phyloP scores from a whole-genome alignment of 1,140 invertebrate genomes.

The Panagrolaimus sp. region DNA sequence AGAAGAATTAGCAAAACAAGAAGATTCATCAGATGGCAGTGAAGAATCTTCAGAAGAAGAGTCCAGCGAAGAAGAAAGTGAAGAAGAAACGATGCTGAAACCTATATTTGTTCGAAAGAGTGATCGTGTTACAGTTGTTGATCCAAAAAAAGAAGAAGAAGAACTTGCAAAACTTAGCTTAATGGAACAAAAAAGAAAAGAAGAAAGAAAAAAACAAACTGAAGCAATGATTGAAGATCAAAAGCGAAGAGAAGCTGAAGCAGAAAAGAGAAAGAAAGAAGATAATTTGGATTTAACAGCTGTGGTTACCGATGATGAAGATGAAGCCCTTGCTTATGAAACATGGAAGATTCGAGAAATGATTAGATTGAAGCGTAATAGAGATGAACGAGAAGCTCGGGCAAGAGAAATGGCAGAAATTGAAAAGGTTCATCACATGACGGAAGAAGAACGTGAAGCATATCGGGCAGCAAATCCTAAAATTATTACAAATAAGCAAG shows the following conservation, averaged over 20 bases:
- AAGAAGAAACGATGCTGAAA: constrained; percentile 83
- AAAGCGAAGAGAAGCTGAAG: constrained; percentile 66
- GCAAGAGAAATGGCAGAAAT: constrained; percentile 79
- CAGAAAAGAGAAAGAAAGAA: constrained; percentile 63
- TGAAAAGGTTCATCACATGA: constrained; percentile 84
- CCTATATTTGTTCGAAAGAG: constrained; percentile 75
- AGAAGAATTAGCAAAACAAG: constrained; percentile 66
- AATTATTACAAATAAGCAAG: constrained; percentile 77
- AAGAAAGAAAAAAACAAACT: constrained; percentile 76
- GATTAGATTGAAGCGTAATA: constrained; percentile 86
- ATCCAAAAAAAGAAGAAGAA: constrained; percentile 80
- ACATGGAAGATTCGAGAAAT: constrained; percentile 93
- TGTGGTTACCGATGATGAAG: constrained; percentile 92
- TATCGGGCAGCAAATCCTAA: constrained; percentile 89
- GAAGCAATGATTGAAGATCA: constrained; percentile 78
- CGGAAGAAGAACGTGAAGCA: constrained; percentile 85
- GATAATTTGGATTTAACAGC: constrained; percentile 68
- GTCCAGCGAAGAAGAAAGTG: constrained; percentile 65
- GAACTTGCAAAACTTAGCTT: constrained; percentile 66
- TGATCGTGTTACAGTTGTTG: constrained; percentile 87
- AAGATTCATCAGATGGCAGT: constrained; percentile 66
- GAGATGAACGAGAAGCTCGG: constrained; percentile 78
- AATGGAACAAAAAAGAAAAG: constrained; percentile 72
- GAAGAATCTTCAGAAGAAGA: constrained; percentile 73
- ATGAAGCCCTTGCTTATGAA: constrained; percentile 88